Percentiles rank a stretch among this genome's conserved stretches.
Conservation (phyloP, 1,140 invertebrate species). For the Nasonia giraulti region DNA sequence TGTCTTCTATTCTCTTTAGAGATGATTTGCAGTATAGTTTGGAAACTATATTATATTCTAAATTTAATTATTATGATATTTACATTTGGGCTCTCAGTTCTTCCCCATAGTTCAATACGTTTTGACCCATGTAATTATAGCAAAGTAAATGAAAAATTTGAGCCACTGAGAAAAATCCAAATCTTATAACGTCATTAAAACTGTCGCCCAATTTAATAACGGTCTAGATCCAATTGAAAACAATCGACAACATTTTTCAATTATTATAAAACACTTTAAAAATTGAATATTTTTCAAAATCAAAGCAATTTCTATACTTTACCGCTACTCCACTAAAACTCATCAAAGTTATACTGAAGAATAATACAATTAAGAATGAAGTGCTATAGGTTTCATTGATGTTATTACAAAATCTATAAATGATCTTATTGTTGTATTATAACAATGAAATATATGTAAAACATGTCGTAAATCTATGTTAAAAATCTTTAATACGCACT, state of each 20-base stretch:
- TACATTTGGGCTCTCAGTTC: not conserved
- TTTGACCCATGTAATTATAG: slow-evolving; percentile 2
- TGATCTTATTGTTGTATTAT: not conserved
- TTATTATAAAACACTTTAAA: not conserved
- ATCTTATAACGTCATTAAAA: slow-evolving; percentile 18
- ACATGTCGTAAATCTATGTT: not conserved
- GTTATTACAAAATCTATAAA: slow-evolving; percentile 16
- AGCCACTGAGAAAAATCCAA: slow-evolving; percentile 4
- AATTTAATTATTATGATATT: not conserved
- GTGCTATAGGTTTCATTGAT: slow-evolving; percentile 2
- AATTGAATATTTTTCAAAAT: not conserved
- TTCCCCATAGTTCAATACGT: not conserved
- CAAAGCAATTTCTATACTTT: not conserved
- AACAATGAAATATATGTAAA: not conserved
- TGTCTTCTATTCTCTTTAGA: not conserved
- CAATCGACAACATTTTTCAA: not conserved
- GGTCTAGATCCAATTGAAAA: slow-evolving; percentile 25
- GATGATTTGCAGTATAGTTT: no score
- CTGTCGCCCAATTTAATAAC: not conserved
- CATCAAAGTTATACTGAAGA: not conserved
- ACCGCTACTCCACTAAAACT: not conserved
- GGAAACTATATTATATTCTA: no score
- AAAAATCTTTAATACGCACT: not conserved
- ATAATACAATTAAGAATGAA: not conserved
- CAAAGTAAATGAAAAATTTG: slow-evolving; percentile 28